Base-by-base conservation (phyloP, 2,113 vertebrate species). In the Neolamprologus longior region DNA sequence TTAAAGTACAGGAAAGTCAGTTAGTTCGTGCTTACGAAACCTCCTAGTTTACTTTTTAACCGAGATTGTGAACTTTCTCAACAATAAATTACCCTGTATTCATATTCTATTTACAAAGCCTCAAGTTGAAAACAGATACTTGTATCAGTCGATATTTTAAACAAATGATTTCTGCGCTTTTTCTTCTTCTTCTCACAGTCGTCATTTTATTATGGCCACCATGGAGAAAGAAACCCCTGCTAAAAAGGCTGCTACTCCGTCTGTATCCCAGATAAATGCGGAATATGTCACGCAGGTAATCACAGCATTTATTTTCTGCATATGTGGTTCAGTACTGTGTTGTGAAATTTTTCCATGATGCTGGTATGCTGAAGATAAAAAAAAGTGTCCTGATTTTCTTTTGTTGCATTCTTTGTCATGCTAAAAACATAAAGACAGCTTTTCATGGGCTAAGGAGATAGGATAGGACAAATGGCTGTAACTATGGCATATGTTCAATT, bases 251-350 rank as follows among this genome's bases (percentile, higher is more conserved):
- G 97, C 98, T 58, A 98, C 98, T n/a, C 99, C 98, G 1, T 99
- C 99, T 11, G 98, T 99, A 86, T 97, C 98, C 5, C 99, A 99
- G 95, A 99, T 99, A 81, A 99, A 99, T 85, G 98, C 99, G 1
- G 99, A 99, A 95, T 98, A 98, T 93, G 98, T 99, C 78, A 99
- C 99, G 5, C 98, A 99, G 98, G 99, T 99, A 94, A 92, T 12
- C 4, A 8, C 8, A 14, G 1, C 2, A 21, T 21, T 78, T 31
- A 3, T 33, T 53, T 17, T 63, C 8, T 37, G 47, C 28, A 57
- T 4, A 4, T 40, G 13, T 86, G 28, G 6, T 66, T 33, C 28
- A 40, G 3, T 3, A 5, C 11, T 55, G 7, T 80, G 19, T 66
- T 15, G 45, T 63, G 5, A 33, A n/a, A 1, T 78, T 52, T 78